Evolutionary conservation across 2,797 vertebrate genomes (phyloP).

Genomic region (Crotalus adamanteus): DNA sequence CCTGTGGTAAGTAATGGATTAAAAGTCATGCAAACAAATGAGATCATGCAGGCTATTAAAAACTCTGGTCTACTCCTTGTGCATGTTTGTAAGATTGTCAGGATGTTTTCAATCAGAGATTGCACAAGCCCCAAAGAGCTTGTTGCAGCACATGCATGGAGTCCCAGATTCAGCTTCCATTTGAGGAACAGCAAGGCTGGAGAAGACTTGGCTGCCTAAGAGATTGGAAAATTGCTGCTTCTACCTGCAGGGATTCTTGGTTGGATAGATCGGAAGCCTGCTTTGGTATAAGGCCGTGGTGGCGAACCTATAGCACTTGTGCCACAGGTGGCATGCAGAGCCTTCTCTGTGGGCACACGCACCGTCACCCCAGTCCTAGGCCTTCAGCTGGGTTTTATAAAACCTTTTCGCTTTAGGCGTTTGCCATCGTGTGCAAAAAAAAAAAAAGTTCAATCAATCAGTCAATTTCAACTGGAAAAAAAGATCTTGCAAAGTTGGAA

Average conservation of each 20-base stretch:
- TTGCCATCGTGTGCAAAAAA: no score
- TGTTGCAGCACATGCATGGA: not conserved
- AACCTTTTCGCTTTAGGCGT: no score
- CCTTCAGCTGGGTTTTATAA: no score
- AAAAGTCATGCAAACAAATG: not conserved
- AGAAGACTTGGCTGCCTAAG: not conserved
- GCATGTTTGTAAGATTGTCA: not conserved
- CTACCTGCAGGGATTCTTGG: not conserved
- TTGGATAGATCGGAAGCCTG: not conserved
- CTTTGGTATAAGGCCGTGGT: not conserved
- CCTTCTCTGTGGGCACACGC: no score
- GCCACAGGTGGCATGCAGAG: no score
- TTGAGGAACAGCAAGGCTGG: not conserved
- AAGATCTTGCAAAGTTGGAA: no score
- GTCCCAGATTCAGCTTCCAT: no score
- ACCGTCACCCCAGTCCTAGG: no score
- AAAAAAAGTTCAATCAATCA: no score
- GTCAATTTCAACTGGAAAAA: no score
- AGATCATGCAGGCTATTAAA: not conserved
- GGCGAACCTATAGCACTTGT: no score
- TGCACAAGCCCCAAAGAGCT: not conserved
- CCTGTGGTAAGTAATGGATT: not conserved
- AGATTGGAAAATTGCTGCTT: not conserved
- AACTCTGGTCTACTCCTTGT: not conserved
- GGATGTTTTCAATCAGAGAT: not conserved